These are phyloP conservation scores for Taphrorychus bicolor DNA, from an alignment of 2,888 invertebrate species.

Conservation along the genomic window DNA sequence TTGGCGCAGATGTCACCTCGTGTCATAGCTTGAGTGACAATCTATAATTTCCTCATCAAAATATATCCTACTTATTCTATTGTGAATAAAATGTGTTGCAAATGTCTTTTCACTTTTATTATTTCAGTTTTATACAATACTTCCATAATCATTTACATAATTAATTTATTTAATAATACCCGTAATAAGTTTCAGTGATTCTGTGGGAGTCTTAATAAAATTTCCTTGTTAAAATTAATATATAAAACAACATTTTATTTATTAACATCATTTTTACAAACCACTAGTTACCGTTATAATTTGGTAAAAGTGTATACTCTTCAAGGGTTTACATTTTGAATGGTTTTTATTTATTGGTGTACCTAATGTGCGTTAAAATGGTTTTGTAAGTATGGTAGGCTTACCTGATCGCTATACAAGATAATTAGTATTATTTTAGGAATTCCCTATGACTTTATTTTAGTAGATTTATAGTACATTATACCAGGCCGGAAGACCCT, in stretches of 20 bases:
- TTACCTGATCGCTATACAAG: constrained; percentile 17
- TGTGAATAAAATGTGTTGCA: constrained; percentile 33
- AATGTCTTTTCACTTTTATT: constrained; percentile 52
- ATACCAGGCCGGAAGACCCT: not conserved
- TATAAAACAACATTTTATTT: constrained; percentile 62
- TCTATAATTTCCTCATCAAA: no score
- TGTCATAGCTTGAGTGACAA: no score
- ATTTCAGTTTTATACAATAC: constrained; percentile 56
- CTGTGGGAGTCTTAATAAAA: constrained; percentile 40
- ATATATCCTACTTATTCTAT: constrained; percentile 5
- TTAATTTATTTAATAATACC: constrained; percentile 57
- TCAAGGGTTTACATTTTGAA: constrained; percentile 14
- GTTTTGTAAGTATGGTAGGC: constrained; percentile 14
- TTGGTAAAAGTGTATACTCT: constrained; percentile 57
- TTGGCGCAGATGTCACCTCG: no score
- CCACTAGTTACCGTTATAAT: constrained; percentile 51
- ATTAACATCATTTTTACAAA: constrained; percentile 62
- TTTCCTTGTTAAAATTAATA: constrained; percentile 56
- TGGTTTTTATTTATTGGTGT: constrained; percentile 32
- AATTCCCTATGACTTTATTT: not conserved
- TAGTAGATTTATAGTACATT: not conserved
- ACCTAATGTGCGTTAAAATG: constrained; percentile 30
- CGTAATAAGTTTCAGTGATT: constrained; percentile 49
- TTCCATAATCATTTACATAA: constrained; percentile 48
- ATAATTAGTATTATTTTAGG: not conserved